Evolutionary conservation across 2,797 vertebrate genomes (phyloP), one percentile per base, ranked within the genome.

Genomic region (Schizopygopsis pylzovi): DNA sequence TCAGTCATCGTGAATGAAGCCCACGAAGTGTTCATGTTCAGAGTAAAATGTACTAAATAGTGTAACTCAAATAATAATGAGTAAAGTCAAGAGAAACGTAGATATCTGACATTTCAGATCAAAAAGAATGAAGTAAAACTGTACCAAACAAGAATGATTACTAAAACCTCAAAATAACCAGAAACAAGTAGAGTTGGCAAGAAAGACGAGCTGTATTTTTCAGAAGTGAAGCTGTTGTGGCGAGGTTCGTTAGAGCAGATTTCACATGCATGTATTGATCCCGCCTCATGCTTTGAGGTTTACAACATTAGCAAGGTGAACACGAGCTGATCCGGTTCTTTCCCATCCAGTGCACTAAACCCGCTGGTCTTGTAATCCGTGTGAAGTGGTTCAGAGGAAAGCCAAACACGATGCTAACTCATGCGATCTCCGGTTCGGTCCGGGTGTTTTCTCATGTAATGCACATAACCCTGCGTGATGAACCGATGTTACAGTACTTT

Each of bases 321-420:
- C 59, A n/a, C 25, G 18, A 33, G 41, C 59, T 47, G 49, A 63
- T 25, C 67, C 10, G 13, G 49, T 52, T 67, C 47, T 33, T 39
- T 54, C 22, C 16, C 8, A 11, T n/a, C 9, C 54, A 10, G 49
- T 52, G 49, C 49, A 52, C 54, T 63, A 45, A 83, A 63, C 25
- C 67, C 18, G 18, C 45, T 16, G n/a, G 41, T 76, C 56, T 65
- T 12, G 37, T 45, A 18, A 61, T 54, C 54, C 6, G 12, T 16
- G 25, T 71, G 20, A 2, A 52, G n/a, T n/a, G 12, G 90, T 33
- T 89, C 1, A 85, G 71, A 89, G 91, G 90, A 85, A 88, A 86
- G 89, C 39, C 79, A 49, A 56, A 41, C 39, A 83, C 25, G 81
- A 94, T 92, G 92, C 93, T 92, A 93, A 94, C 89, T 92, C 94